These are phyloP conservation scores for Catharus fuscescens DNA, from an alignment of 2,113 vertebrate species.

Conservation along the genomic window DNA sequence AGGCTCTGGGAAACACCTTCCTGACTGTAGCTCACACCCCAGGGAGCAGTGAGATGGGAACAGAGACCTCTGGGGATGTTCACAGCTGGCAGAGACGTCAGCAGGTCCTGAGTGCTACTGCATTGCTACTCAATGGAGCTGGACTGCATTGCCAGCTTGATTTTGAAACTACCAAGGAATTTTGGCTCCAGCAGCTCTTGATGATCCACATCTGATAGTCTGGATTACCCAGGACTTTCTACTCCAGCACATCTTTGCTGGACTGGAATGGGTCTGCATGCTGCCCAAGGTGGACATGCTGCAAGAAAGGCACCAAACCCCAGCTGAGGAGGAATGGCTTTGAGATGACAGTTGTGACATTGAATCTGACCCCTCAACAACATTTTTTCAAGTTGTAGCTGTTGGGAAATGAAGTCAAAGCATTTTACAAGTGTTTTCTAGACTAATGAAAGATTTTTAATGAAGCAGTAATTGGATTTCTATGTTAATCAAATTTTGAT, in stretches of 20 bases:
- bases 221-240: not conserved
- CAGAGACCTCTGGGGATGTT: not conserved
- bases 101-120: not conserved
- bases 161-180: not conserved
- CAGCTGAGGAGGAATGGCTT: not conserved
- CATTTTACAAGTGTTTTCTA: slow-evolving; percentile 27
- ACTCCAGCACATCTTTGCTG: not conserved
- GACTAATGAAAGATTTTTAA: slow-evolving; percentile 25
- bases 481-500: slow-evolving; percentile 46
- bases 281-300: not conserved
- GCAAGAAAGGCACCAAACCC: not conserved
- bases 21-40: not conserved
- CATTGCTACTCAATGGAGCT: fast-evolving
- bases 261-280: not conserved
- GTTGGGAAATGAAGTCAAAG: not conserved
- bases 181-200: not conserved
- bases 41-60: not conserved
- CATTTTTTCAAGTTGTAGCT: not conserved
- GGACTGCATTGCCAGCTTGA: not conserved
- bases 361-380: not conserved
- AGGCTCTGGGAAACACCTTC: not conserved
- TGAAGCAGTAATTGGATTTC: slow-evolving; percentile 41
- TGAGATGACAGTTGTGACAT: not conserved
- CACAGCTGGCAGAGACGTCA: not conserved
- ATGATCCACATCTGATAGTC: not conserved